phyloP scores from a whole-genome alignment of 2,113 vertebrate genomes.

The Myodes glareolus region DNA sequence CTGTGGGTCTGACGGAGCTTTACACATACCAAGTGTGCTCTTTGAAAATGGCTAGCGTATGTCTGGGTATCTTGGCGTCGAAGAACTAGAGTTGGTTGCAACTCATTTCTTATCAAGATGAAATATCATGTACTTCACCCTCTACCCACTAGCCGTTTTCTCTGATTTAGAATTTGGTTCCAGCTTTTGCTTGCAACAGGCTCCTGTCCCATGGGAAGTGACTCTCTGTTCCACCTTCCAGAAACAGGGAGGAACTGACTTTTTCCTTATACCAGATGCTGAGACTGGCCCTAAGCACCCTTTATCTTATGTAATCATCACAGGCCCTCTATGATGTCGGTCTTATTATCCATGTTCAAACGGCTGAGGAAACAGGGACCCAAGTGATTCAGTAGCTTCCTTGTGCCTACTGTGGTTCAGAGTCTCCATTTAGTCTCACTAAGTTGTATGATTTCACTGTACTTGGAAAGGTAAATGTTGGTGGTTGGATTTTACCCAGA shows the following conservation, averaged over 20 bases:
- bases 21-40: not conserved
- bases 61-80: not conserved
- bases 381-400: conserved; percentile 5
- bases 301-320: conserved; percentile 17
- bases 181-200: not conserved
- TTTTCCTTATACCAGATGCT: not conserved
- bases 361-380: conserved; percentile 28
- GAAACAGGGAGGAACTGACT: not conserved
- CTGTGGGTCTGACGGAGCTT: not conserved
- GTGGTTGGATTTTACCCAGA: not conserved
- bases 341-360: conserved; percentile 49
- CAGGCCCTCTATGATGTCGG: not conserved
- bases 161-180: not conserved
- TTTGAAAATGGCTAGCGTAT: not conserved
- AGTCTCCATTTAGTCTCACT: not conserved
- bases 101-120: not conserved
- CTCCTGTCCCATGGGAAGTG: not conserved
- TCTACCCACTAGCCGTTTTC: not conserved
- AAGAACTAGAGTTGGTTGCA: not conserved
- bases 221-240: not conserved
- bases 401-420: not conserved
- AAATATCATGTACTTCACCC: not conserved
- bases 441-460: not conserved
- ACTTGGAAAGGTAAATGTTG: conserved; percentile 17
- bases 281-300: not conserved